Percentiles rank a stretch among this genome's conserved stretches.
These are phyloP conservation scores for Chionodraco myersi DNA, from an alignment of 2,113 vertebrate species.

Conservation along the genomic window DNA sequence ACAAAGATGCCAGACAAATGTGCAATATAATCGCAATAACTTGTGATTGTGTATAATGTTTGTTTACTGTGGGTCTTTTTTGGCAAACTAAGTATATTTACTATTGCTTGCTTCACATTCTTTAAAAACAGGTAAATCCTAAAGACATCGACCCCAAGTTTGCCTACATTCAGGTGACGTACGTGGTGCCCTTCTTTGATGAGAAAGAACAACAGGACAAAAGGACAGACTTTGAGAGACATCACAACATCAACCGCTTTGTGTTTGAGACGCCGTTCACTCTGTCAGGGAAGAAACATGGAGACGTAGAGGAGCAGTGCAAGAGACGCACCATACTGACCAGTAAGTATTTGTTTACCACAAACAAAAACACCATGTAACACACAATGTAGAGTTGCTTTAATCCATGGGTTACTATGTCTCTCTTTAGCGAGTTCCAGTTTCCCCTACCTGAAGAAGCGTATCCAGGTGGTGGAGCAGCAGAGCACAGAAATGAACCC, in stretches of 20 bases:
- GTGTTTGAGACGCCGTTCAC: conserved; percentile 99
- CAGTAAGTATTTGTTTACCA: conserved; percentile 81
- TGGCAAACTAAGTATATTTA: background rate
- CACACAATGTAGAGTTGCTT: background rate
- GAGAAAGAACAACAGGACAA: conserved; percentile 94
- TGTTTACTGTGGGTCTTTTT: too few relatives aligned
- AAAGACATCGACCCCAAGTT: conserved; percentile 96
- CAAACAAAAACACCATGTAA: background rate
- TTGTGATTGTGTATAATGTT: too few relatives aligned
- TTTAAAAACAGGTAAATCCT: conserved; percentile 89
- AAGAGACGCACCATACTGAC: conserved; percentile 94
- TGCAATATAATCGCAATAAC: background rate
- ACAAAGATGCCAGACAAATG: background rate
- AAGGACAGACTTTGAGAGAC: conserved; percentile 94
- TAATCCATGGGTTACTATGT: background rate
- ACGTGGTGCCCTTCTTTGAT: conserved; percentile 94
- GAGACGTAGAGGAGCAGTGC: conserved; percentile 97
- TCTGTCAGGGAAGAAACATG: conserved; percentile 94
- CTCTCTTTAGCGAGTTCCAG: conserved; percentile 88
- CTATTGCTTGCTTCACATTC: background rate
- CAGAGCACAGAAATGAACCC: conserved; percentile 97
- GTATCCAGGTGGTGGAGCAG: conserved; percentile 95
- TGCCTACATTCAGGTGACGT: conserved; percentile 98
- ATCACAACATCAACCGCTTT: conserved; percentile 96
- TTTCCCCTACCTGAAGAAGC: conserved; percentile 97